Evolutionary conservation across 2,888 invertebrate species (phyloP), one percentile per base, ranked within the genome.

Genomic region (Teleiodes luculella): DNA sequence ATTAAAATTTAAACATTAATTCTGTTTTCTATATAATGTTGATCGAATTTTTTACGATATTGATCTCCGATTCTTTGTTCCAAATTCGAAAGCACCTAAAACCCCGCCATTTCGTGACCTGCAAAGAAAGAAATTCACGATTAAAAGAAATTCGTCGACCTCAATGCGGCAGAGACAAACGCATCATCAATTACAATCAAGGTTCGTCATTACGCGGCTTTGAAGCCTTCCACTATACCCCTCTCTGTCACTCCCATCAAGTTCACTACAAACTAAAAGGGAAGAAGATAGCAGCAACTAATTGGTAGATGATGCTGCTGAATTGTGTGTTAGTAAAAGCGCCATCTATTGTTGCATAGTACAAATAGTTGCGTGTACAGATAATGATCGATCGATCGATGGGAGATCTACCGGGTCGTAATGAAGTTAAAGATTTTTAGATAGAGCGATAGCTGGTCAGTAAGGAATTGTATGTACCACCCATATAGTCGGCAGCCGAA

Each of bases 131-230:
- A 79, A 76, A 80, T 74, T 70, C 76, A 78, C 70, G 74, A 57
- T 74, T 78, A 74, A n/a, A 76, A 80, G 72, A 79, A 78, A 80
- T 77, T 74, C 75, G 79, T 76, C 82, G 82, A 85, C 80, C 83
- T 74, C 77, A 72, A 80, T 76, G 74, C 74, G 66, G 71, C 72
- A 76, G 76, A 82, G 78, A 83, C 82, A 83, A 86, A 79, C 80
- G 74, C 77, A 86, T 88, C 87, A 89, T 87, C 83, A 88, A 89
- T 88, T 85, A 87, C 86, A 88, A 88, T 89, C 88, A 88, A 77
- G 74, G 65, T 65, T 66, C 70, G 69, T 74, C 74, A 75, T 78
- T 78, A 72, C 73, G 67, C 65, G 77, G 73, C 76, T 78, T 77
- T 81, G 74, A 74, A 72, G 66, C 54, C 48, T 49, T 55, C 58